Evolutionary conservation across 2,888 invertebrate species (phyloP), one percentile per base, ranked within the genome.

Genomic region (Rhogogaster chlorosoma): DNA sequence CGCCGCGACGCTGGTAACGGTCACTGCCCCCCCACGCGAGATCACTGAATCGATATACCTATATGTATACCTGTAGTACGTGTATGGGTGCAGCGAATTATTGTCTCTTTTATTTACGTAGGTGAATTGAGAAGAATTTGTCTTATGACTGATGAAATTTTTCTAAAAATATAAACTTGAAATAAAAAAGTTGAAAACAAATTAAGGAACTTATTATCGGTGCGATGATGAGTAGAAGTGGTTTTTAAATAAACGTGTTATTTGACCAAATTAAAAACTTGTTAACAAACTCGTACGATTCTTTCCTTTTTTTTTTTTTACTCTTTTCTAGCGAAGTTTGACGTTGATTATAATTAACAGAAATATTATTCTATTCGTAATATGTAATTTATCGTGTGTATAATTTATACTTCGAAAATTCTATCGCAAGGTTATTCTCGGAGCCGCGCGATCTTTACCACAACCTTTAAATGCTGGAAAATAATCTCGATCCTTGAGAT

Each of bases 1-100:
- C 70, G 70, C 36, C 70, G 70, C 70, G 70, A 70, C 70, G 70
- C 70, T 36, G 36, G 61, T 61, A 61, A 70, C 70, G 70, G 70
- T 70, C 70, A 70, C 70, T 32, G 70, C 36, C 70, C n/a, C n/a
- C 70, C 70, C 70, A 32, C 70, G 70, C 70, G 36, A 5, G 18
- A 32, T 70, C 36, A 70, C 32, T n/a, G 36, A 70, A 70, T 70
- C 70, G 70, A 61, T 61, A 61, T 61, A 22, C 61, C 26, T 61
- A 12, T 61, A 29, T 4, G 26, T 61, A 61, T 61, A 57, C 57
- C 18, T 57, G 7, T n/a, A 53, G 6, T 49, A 6, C n/a, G n/a
- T 53, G 15, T 61, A 15, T 12, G 26, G 61, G 12, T 29, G 61
- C 26, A 61, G 61, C 2, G 4, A 61, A 22, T 26, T 61, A 22